phyloP scores from a whole-genome alignment of 2,888 invertebrate species.

The Plutella xylostella region DNA sequence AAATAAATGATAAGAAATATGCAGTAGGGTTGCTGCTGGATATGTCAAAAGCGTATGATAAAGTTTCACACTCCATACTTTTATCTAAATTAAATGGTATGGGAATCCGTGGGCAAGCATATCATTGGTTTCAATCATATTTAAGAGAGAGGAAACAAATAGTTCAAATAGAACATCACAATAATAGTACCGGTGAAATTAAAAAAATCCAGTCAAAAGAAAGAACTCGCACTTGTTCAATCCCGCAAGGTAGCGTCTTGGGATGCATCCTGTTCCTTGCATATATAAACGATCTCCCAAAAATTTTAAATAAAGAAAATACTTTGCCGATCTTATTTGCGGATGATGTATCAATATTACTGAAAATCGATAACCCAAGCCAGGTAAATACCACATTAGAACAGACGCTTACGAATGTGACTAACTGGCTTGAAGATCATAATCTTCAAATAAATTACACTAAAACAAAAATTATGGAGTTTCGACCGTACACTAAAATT shows the following conservation, averaged over 20 bases:
- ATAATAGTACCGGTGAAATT: neutral
- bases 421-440: neutral
- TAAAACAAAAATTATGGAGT: neutral
- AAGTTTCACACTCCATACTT: conserved; percentile 10
- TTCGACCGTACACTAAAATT: neutral
- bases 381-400: neutral
- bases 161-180: neutral
- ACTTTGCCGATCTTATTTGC: neutral
- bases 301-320: neutral
- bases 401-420: neutral
- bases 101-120: conserved; percentile 8
- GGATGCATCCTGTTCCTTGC: neutral
- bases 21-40: neutral
- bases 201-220: neutral
- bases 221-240: no score
- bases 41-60: neutral
- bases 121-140: conserved; percentile 13
- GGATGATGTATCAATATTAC: neutral
- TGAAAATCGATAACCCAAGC: neutral
- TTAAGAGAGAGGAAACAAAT: neutral
- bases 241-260: neutral
- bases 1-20: neutral
- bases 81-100: conserved; percentile 12
- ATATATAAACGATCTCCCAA: neutral
- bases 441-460: neutral